These are phyloP conservation scores for Aphodius sticticus DNA, from an alignment of 2,888 invertebrate species.

Conservation along the genomic window DNA sequence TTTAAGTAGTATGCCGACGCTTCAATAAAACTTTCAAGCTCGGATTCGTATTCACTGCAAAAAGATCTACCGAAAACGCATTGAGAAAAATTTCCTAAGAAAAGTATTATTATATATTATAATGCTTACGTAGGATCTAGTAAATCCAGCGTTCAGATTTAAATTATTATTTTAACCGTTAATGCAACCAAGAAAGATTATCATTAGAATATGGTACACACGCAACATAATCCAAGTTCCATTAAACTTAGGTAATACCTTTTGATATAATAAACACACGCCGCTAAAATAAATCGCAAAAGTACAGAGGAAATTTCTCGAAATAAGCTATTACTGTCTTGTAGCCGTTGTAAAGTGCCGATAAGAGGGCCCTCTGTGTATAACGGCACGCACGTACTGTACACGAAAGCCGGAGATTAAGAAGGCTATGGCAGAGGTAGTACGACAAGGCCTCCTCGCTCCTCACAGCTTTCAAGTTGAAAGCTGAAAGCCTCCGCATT, in stretches of 20 bases:
- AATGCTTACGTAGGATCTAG: too few relatives aligned
- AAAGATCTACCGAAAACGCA: too few relatives aligned
- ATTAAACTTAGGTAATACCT: background rate
- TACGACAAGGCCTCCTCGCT: constrained; percentile 6
- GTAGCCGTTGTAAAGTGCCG: constrained; percentile 10
- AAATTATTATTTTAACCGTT: too few relatives aligned
- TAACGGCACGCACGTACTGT: constrained; percentile 14
- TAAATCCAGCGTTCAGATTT: too few relatives aligned
- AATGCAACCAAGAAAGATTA: too few relatives aligned
- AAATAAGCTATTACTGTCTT: constrained; percentile 24
- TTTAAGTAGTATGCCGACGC: too few relatives aligned
- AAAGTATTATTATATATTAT: too few relatives aligned
- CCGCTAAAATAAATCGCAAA: background rate
- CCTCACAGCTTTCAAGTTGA: constrained; percentile 5
- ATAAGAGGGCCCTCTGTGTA: constrained; percentile 7
- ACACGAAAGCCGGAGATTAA: constrained; percentile 23
- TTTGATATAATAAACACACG: background rate
- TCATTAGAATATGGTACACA: too few relatives aligned
- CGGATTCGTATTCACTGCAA: too few relatives aligned
- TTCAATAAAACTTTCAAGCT: too few relatives aligned
- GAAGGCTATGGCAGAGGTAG: background rate
- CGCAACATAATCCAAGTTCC: background rate
- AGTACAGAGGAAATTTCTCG: background rate
- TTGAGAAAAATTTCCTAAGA: too few relatives aligned
- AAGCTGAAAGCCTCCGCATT: constrained; percentile 11